phyloP scores from a whole-genome alignment of 2,797 vertebrate species.

The Crenichthys baileyi region DNA sequence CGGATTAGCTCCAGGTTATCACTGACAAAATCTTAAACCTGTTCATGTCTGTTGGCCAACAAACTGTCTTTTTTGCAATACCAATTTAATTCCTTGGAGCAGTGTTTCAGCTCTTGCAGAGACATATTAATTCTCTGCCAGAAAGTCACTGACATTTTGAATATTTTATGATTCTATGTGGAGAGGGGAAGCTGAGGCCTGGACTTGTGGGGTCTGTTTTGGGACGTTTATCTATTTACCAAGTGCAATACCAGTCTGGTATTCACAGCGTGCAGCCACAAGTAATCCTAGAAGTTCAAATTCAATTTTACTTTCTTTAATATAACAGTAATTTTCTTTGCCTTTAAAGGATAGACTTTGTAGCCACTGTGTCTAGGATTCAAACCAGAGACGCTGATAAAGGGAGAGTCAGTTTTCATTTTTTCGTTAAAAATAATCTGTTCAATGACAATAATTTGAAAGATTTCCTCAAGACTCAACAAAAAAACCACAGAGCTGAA shows the following conservation, averaged over 20 bases:
- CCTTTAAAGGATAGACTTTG: conserved; percentile 9
- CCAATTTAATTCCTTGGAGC: conserved; percentile 3
- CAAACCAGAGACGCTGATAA: conserved; percentile 39
- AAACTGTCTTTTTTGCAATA: neutral
- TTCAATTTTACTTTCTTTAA: conserved; percentile 6
- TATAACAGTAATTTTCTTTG: conserved; percentile 18
- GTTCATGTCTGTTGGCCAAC: neutral
- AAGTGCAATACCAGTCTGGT: neutral
- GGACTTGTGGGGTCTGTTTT: neutral
- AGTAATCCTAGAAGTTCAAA: neutral
- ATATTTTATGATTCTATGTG: neutral
- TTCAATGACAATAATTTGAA: conserved; percentile 14
- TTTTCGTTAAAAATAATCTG: conserved; percentile 24
- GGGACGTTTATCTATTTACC: conserved; percentile 3
- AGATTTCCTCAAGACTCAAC: conserved; percentile 32
- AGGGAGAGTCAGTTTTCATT: conserved; percentile 11
- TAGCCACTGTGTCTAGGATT: conserved; percentile 7
- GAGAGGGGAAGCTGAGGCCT: neutral
- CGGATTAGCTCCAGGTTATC: neutral
- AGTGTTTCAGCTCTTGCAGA: neutral
- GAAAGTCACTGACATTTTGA: neutral
- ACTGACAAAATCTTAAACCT: neutral
- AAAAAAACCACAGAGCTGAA: conserved; percentile 35
- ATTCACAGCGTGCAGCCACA: neutral
- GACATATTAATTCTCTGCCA: neutral